These are phyloP conservation scores for Strigamia crassipes DNA, from an alignment of 2,888 invertebrate species.

Conservation along the genomic window DNA sequence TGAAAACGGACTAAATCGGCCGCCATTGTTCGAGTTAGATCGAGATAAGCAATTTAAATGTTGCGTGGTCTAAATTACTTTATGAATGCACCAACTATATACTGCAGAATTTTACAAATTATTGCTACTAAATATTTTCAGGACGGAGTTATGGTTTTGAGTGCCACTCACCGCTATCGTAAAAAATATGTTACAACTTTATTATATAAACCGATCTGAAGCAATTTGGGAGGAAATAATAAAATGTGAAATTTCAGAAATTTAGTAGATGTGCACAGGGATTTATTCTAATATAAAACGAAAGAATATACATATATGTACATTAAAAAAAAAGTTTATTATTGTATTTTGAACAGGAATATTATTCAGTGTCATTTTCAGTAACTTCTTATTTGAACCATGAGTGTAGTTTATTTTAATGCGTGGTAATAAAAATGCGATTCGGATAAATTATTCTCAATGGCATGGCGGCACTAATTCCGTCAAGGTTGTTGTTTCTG, in stretches of 20 bases:
- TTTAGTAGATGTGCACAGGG: background rate
- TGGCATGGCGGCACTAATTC: no score
- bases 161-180: constrained; percentile 96
- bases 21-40: no score
- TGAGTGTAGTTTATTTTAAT: constrained; percentile 10
- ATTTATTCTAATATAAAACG: background rate
- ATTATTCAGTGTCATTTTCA: constrained; percentile 3
- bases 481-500: background rate
- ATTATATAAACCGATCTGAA: constrained; percentile 90
- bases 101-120: background rate
- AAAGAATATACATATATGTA: background rate
- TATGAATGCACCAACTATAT: no score
- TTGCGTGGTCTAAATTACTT: no score
- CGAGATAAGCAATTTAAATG: no score
- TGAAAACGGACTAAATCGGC: no score
- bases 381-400: constrained; percentile 10
- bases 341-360: constrained; percentile 15
- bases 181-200: constrained; percentile 99
- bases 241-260: background rate
- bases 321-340: background rate
- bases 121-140: constrained; percentile 52
- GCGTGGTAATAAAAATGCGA: background rate
- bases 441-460: background rate
- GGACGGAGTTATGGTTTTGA: constrained; percentile 99
- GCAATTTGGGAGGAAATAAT: background rate